Base-by-base conservation (phyloP, 2,888 invertebrate species). In the Pyralis farinalis region DNA sequence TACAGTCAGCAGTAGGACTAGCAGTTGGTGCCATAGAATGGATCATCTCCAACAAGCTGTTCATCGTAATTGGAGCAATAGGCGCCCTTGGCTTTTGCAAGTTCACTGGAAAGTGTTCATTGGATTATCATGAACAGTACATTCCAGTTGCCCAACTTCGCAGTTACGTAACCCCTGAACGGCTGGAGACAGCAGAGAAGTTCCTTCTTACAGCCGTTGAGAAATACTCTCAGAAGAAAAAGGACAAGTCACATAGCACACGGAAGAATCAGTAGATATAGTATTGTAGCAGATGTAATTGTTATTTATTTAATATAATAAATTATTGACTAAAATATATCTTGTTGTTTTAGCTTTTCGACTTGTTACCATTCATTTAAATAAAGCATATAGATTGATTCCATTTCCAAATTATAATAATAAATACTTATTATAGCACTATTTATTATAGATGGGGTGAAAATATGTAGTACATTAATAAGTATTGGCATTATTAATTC, bases 121-220 rank as follows among this genome's bases (percentile, higher is more conserved):
- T 62, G 16, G 44, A 55, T 43, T 64, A 63, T 27, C 16, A 16
- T 3, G 58, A 65, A 8, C 41, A 49, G 1, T 49, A 46, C 11
- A 40, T 63, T 6, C 61, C 61, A 1, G 43, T 63, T 1, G 48
- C 53, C 0, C 54, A 90, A 10, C 74, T 91, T 21, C 66, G 85
- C 8, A 65, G 79, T 1, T 71, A 84, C 37, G 82, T 91, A 35
- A 90, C 90, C 0, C 86, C 90, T 3, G 91, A 91, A 34, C 79
- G 77, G 34, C 58, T 92, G 28, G 79, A 90, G 1, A 73, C 80
- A 0, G 88, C 90, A 0, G 85, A 91, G 2, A 63, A 73, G 6
- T 73, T 91, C 33, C 77, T 92, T 0, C 63, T 80, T 31, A 82
- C 76, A 29, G 91, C 91, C 2, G 68, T 92, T 25, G 86, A 89